phyloP scores from a whole-genome alignment of 1,140 invertebrate species.

The Drepana arcuata region DNA sequence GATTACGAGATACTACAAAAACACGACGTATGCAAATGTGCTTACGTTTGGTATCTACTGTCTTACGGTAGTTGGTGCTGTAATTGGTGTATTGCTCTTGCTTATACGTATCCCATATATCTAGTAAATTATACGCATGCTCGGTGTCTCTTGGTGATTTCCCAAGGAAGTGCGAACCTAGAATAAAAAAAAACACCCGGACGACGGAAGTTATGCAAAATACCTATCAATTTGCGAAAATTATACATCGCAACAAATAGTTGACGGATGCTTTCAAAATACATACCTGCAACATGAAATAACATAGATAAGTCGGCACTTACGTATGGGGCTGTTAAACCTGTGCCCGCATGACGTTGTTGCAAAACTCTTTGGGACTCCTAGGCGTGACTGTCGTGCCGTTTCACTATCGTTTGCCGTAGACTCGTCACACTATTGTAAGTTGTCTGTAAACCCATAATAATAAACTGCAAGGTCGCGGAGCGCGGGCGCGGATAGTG shows the following conservation, averaged over 20 bases:
- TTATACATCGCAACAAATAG: conserved; percentile 20
- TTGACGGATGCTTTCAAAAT: conserved; percentile 29
- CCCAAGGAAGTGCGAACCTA: no score
- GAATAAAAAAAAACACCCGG: conserved; percentile 6
- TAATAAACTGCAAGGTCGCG: conserved; percentile 58
- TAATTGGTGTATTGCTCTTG: no score
- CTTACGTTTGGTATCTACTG: no score
- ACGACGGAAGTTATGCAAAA: conserved; percentile 12
- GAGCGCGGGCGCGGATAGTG: conserved; percentile 19
- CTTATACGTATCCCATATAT: no score
- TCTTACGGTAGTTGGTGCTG: no score
- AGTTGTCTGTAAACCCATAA: conserved; percentile 65
- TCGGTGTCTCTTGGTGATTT: no score
- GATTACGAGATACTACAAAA: no score
- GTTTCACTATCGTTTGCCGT: conserved; percentile 54
- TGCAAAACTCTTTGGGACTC: conserved; percentile 35
- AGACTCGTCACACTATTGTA: conserved; percentile 58
- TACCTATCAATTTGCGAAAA: conserved; percentile 27
- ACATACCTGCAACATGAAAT: conserved; percentile 8
- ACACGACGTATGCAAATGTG: no score
- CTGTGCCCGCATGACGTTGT: conserved; percentile 25
- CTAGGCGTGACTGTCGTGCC: conserved; percentile 33
- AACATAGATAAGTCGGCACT: no score
- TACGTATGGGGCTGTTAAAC: no score
- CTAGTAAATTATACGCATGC: no score